Conservation (phyloP, 2,113 vertebrate species). For the Zosterops borbonicus region DNA sequence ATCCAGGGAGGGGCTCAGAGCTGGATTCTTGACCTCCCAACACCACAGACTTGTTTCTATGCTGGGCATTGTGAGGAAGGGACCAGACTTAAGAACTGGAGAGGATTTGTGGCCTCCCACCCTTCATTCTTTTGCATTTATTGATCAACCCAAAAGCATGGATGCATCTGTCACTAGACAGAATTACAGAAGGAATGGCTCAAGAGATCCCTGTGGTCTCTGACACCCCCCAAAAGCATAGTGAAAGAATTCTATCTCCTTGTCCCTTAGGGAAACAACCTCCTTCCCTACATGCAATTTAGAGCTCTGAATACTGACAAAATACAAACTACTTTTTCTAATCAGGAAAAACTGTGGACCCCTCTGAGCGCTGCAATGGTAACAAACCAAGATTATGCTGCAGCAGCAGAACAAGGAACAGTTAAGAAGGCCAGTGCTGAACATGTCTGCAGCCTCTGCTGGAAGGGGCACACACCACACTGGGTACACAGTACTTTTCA, state of each 20-base stretch:
- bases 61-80: neutral
- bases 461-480: neutral
- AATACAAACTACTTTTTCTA: neutral
- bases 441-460: accelerated
- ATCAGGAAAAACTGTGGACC: neutral
- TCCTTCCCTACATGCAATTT: neutral
- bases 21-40: neutral
- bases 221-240: accelerated
- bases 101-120: neutral
- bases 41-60: accelerated
- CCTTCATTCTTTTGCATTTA: neutral
- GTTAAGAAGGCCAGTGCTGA: neutral
- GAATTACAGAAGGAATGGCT: neutral
- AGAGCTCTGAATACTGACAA: neutral
- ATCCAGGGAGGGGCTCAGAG: neutral
- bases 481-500: neutral
- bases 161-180: neutral
- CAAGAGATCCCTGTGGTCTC: neutral
- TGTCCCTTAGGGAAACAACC: neutral
- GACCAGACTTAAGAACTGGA: neutral
- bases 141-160: neutral
- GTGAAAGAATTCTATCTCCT: neutral
- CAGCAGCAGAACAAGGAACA: neutral
- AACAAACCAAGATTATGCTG: neutral
- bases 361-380: accelerated